Conservation (phyloP, 2,888 invertebrate species). For the Drosophila neonasuta region DNA sequence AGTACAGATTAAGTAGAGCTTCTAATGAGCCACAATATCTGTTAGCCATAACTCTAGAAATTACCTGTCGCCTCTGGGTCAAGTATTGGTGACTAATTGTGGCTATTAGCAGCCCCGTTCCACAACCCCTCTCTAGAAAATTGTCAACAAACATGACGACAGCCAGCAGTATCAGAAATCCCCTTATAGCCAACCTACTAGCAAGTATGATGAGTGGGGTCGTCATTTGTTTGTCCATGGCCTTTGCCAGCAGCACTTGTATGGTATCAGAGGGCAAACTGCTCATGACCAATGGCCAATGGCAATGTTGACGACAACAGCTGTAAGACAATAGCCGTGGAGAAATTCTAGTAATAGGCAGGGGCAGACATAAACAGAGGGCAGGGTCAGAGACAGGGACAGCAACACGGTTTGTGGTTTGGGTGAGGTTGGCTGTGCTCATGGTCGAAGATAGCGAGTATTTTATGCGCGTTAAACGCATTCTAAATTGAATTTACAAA, state of each 20-base stretch:
- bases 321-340: slow-evolving; percentile 19
- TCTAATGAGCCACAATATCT: not conserved
- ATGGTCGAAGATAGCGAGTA: slow-evolving; percentile 28
- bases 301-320: slow-evolving; percentile 29
- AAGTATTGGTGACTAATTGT: slow-evolving; percentile 2
- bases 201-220: slow-evolving; percentile 1
- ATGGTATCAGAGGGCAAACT: slow-evolving; percentile 56
- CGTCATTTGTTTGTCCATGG: slow-evolving; percentile 37
- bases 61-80: no score
- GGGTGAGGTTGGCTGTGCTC: slow-evolving; percentile 5
- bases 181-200: slow-evolving; percentile 2
- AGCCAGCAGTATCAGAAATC: slow-evolving; percentile 1
- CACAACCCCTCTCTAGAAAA: not conserved
- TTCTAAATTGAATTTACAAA: slow-evolving; percentile 70
- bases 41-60: not conserved
- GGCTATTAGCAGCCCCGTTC: not conserved
- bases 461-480: slow-evolving; percentile 64
- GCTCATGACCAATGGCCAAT: slow-evolving; percentile 34
- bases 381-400: not conserved
- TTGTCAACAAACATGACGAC: not conserved
- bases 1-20: not conserved
- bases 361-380: no score
- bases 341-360: slow-evolving; percentile 22
- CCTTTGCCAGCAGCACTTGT: slow-evolving; percentile 63
- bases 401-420: slow-evolving; percentile 17